These are phyloP conservation scores for Erinaceus europaeus DNA, from an alignment of 2,113 vertebrate genomes.

Conservation along the genomic window DNA sequence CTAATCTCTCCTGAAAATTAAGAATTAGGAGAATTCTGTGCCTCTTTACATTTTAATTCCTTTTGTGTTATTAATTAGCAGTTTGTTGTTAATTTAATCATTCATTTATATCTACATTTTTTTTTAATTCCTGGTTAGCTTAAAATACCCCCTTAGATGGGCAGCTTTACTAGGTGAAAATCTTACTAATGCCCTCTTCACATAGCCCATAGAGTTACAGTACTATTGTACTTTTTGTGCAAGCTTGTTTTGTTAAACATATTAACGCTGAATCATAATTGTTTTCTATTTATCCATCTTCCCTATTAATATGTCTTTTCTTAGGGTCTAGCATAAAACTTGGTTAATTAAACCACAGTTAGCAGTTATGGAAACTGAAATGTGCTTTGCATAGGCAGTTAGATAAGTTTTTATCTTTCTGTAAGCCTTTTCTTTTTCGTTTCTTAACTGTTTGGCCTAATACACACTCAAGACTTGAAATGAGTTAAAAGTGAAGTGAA, in stretches of 20 bases:
- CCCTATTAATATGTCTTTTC: neutral
- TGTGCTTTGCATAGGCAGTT: neutral
- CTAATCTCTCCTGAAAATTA: neutral
- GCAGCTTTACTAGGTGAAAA: neutral
- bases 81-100: neutral
- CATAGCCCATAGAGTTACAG: neutral
- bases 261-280: neutral
- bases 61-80: neutral
- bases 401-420: neutral
- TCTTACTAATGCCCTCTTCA: neutral
- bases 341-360: constrained; percentile 12
- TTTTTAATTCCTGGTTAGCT: neutral
- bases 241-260: constrained; percentile 2
- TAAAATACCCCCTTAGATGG: no score
- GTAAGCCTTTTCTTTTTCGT: neutral
- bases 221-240: neutral
- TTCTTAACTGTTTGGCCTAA: neutral
- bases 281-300: neutral
- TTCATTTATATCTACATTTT: constrained; percentile 7
- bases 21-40: constrained; percentile 23
- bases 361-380: neutral
- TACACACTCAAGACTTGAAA: neutral
- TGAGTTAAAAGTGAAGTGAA: neutral
- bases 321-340: neutral
- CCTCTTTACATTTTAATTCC: neutral